phyloP scores from a whole-genome alignment of 1,140 invertebrate species.

The Papilio glaucus region DNA sequence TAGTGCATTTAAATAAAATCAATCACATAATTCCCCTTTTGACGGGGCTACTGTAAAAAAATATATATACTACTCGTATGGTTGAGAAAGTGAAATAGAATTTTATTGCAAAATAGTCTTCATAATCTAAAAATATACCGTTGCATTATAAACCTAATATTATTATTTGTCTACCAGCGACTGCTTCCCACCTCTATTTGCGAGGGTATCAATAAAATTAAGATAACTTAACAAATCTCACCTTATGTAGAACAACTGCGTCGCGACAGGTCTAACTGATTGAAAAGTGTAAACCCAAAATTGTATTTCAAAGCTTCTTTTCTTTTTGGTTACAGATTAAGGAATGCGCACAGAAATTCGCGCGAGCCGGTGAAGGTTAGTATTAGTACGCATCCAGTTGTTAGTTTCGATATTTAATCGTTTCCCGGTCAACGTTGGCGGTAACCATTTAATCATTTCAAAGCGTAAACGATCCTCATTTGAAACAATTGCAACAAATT shows the following conservation, averaged over 20 bases:
- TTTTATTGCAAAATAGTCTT: not conserved
- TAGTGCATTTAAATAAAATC: too few relatives aligned
- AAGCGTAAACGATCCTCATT: slow-evolving; percentile 36
- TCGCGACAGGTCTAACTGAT: too few relatives aligned
- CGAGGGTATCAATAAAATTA: too few relatives aligned
- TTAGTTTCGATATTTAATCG: slow-evolving; percentile 32
- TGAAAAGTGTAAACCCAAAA: not conserved
- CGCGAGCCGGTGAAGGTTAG: slow-evolving; percentile 28
- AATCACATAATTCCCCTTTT: too few relatives aligned
- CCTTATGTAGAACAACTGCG: too few relatives aligned
- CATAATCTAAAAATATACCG: not conserved
- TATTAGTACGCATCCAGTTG: not conserved
- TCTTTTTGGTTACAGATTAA: slow-evolving; percentile 28
- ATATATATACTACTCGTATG: too few relatives aligned
- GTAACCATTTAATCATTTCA: slow-evolving; percentile 32
- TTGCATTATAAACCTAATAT: too few relatives aligned
- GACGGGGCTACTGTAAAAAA: too few relatives aligned
- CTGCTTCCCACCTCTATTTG: too few relatives aligned
- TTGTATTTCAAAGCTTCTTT: not conserved
- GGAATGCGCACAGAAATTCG: slow-evolving; percentile 18
- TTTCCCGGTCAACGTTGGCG: slow-evolving; percentile 18
- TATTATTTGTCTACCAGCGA: too few relatives aligned
- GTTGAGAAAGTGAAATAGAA: too few relatives aligned
- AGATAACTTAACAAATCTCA: too few relatives aligned
- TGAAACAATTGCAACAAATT: slow-evolving; percentile 32